Evolutionary conservation across 2,888 invertebrate genomes (phyloP).

Genomic region (Pollenia labialis): DNA sequence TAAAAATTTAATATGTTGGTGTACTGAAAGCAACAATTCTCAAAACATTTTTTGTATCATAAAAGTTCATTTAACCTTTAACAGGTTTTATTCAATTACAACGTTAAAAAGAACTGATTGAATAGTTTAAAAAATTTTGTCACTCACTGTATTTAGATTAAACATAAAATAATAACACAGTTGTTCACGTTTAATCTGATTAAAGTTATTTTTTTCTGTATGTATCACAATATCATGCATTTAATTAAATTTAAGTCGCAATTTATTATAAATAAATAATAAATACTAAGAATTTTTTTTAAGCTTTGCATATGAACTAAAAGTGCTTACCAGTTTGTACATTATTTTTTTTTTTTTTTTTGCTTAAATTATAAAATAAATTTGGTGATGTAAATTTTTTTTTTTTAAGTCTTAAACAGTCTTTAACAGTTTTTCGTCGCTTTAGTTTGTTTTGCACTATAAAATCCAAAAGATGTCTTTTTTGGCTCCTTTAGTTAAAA

Average conservation of each 20-base stretch:
- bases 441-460: not conserved
- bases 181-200: too few relatives aligned
- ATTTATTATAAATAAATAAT: not conserved
- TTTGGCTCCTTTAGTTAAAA: not conserved
- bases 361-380: constrained; percentile 14
- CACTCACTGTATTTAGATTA: too few relatives aligned
- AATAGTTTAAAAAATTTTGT: too few relatives aligned
- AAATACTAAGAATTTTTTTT: not conserved
- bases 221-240: too few relatives aligned
- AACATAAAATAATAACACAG: too few relatives aligned
- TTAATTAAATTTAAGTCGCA: not conserved
- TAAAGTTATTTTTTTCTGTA: too few relatives aligned
- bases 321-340: constrained; percentile 61
- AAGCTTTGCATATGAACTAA: not conserved
- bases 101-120: too few relatives aligned
- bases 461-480: constrained; percentile 5
- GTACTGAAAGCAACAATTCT: too few relatives aligned
- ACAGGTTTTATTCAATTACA: too few relatives aligned
- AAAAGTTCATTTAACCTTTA: too few relatives aligned
- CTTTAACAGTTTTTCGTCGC: constrained; percentile 23
- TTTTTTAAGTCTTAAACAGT: constrained; percentile 27
- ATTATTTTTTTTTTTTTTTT: constrained; percentile 34
- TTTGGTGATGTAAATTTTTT: constrained; percentile 8
- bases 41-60: too few relatives aligned
- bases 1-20: too few relatives aligned